phyloP scores from a whole-genome alignment of 2,797 vertebrate species.

The Rhabdomys pumilio region DNA sequence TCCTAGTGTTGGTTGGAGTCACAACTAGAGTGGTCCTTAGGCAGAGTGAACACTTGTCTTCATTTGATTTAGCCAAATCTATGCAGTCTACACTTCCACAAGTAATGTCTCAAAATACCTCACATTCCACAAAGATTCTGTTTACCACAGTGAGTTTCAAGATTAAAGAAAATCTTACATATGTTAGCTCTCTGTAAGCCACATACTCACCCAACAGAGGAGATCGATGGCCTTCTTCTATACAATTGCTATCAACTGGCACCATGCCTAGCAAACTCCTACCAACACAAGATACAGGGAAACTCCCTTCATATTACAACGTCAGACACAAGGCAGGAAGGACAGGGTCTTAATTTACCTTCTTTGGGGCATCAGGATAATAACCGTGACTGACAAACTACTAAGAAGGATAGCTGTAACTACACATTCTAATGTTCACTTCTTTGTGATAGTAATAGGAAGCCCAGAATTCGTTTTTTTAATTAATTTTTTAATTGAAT shows the following conservation, averaged over 20 bases:
- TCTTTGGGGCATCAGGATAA: not conserved
- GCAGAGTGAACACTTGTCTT: not conserved
- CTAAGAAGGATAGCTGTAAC: not conserved
- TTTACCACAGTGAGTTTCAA: not conserved
- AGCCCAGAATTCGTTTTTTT: not conserved
- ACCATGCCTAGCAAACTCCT: conserved; percentile 9
- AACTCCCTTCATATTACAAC: not conserved
- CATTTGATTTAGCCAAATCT: not conserved
- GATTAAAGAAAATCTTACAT: not conserved
- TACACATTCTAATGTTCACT: not conserved
- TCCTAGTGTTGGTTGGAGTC: not conserved
- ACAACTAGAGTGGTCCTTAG: not conserved
- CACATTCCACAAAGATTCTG: not conserved
- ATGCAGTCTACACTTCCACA: not conserved
- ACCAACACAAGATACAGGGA: not conserved
- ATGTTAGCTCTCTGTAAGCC: not conserved
- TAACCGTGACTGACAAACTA: not conserved
- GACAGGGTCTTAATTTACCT: not conserved
- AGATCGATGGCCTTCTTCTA: not conserved
- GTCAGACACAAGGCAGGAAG: not conserved
- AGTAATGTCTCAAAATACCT: not conserved
- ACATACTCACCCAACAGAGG: not conserved
- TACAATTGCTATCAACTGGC: not conserved
- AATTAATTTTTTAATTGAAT: too few species aligned
- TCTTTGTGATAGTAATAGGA: not conserved